Evolutionary conservation across 1,140 invertebrate species (phyloP), one percentile per base, ranked within the genome.

Genomic region (Platyura marginata): DNA sequence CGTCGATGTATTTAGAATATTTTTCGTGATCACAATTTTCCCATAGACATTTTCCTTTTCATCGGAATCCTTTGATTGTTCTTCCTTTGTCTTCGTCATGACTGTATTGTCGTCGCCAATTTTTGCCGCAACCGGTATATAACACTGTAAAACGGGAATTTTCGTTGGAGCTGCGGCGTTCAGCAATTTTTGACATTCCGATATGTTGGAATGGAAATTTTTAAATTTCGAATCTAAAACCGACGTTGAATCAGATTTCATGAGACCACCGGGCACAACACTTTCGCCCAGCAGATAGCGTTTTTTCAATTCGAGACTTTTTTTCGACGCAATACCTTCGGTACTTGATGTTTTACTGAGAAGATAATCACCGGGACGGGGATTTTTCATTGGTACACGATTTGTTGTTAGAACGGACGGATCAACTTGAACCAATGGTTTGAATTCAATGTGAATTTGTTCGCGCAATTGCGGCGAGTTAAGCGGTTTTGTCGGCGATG

Each of bases 161-260:
- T 79, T 77, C 46, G 78, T 73, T 0, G 77, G 68, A 5, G 11
- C 19, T 0, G 84, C 80, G 0, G 84, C 82, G 59, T 87, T 81
- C 25, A 91, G 54, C 44, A 89, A 60, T 52, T 90, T 90, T 53
- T 92, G 87, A 49, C 85, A 81, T 54, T 90, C 85, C 1, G 84
- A 86, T 44, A 91, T 90, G 43, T 78, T 81, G 21, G 80, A 82
- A 29, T 84, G 74, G 47, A 90, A 77, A 37, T 74, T 81, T 59
- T 82, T 77, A 36, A 91, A 71, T 51, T 81, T 80, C 2, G 79
- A 82, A 52, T 89, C 85, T 8, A 90, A 67, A 41, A 83, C 80
- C 1, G 82, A 81, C 0, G 82, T 76, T 16, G 84, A 87, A n/a
- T 81, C 83, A 0, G 83, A 87, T 52, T 86, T 87, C 49, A 79